These are phyloP conservation scores for Hyperoplus lanceolatus DNA, from an alignment of 2,797 vertebrate species.

Conservation along the genomic window DNA sequence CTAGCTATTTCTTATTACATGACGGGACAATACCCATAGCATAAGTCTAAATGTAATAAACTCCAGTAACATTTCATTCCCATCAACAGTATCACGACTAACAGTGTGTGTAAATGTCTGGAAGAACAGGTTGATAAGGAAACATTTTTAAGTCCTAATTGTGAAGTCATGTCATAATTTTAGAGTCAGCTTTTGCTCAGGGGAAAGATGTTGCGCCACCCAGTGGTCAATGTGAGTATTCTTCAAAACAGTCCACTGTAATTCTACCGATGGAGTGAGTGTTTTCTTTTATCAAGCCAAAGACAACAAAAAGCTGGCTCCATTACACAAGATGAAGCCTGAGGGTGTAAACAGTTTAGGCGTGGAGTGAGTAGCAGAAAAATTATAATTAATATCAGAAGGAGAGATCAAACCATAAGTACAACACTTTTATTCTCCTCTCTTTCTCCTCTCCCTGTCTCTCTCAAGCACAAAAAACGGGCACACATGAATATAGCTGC, in stretches of 20 bases:
- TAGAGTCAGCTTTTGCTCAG: background rate
- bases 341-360: background rate
- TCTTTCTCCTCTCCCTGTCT: background rate
- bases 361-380: background rate
- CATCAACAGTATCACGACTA: too few species aligned
- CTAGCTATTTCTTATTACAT: background rate
- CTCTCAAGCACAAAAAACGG: background rate
- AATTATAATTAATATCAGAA: background rate
- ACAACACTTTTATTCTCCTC: background rate
- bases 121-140: background rate
- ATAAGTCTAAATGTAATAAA: background rate
- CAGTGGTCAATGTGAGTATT: constrained; percentile 29
- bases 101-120: background rate
- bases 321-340: background rate
- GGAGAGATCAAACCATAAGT: background rate
- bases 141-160: background rate
- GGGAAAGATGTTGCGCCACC: constrained; percentile 40
- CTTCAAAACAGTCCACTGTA: background rate
- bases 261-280: background rate
- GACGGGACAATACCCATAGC: too few species aligned
- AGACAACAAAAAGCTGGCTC: background rate
- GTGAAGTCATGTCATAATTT: background rate
- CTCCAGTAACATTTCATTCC: fast-evolving
- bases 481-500: constrained; percentile 7
- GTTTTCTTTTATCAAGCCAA: background rate